Conservation (phyloP, 2,888 invertebrate genomes). For the Spatulosminthurus flaviceps region DNA sequence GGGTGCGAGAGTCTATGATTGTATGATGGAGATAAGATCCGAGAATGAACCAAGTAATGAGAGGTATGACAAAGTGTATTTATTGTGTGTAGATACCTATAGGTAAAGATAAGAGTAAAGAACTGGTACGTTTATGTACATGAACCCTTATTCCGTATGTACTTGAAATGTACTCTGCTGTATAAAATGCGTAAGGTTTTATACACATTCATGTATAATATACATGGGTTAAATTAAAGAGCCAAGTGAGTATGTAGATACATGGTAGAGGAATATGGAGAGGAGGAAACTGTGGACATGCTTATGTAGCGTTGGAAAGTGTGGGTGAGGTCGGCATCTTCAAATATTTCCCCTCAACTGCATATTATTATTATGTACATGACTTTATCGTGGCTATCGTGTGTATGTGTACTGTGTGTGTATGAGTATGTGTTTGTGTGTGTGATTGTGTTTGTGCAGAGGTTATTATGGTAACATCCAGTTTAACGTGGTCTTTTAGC, state of each 20-base stretch:
- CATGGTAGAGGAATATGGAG: not conserved
- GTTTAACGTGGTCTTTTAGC: not conserved
- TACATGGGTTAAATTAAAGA: not conserved
- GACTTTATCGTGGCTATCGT: not conserved
- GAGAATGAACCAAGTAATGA: conserved; percentile 21
- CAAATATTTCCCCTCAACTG: conserved; percentile 4
- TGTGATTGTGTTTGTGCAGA: too few relatives aligned
- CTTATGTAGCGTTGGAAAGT: conserved; percentile 35
- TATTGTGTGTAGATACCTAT: not conserved
- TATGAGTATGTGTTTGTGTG: too few relatives aligned
- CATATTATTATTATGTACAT: not conserved
- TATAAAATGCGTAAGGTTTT: too few relatives aligned
- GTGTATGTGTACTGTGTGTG: too few relatives aligned
- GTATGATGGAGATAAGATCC: conserved; percentile 21
- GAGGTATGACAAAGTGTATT: conserved; percentile 20
- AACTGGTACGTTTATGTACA: too few relatives aligned
- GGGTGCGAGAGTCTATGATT: conserved; percentile 1
- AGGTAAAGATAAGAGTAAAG: too few relatives aligned
- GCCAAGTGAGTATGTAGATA: not conserved
- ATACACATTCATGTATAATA: too few relatives aligned
- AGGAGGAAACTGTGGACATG: conserved; percentile 31
- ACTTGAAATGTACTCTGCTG: too few relatives aligned
- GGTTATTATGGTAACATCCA: conserved; percentile 1
- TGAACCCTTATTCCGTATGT: too few relatives aligned
- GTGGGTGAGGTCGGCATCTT: conserved; percentile 43